A percentile compares a stretch with the other conserved stretches of the same genome.
Conservation (phyloP, 92 coral and sea anemone genomes). For the Actinernus sp. region DNA sequence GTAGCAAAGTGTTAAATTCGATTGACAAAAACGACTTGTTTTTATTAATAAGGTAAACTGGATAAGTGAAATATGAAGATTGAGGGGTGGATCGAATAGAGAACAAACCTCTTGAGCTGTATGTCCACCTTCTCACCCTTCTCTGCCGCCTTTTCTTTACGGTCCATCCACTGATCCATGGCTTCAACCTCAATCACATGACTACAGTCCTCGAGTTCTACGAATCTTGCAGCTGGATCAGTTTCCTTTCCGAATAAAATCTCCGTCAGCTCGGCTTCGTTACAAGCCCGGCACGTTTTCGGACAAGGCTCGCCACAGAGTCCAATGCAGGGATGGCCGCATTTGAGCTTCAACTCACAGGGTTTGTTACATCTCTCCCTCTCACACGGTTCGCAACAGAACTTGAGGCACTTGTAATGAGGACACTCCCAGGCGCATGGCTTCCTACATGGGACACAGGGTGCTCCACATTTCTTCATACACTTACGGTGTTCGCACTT, state of each 20-base stretch:
- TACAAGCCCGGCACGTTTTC: constrained; percentile 84
- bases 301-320: constrained; percentile 97
- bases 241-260: constrained; percentile 89
- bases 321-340: constrained; percentile 91
- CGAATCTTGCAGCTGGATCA: constrained; percentile 81
- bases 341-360: constrained; percentile 49
- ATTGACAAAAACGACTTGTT: too few species aligned
- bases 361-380: constrained; percentile 77
- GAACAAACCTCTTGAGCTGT: constrained; percentile 70
- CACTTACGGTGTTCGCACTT: constrained; percentile 90
- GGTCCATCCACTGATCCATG: constrained; percentile 88
- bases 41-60: too few species aligned
- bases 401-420: constrained; percentile 65
- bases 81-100: too few species aligned
- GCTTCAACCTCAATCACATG: constrained; percentile 86
- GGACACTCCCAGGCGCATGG: constrained; percentile 78
- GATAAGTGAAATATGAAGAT: too few species aligned
- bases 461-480: constrained; percentile 76
- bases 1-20: too few species aligned
- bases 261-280: constrained; percentile 88
- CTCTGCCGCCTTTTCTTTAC: constrained; percentile 18
- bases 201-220: constrained; percentile 89
- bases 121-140: constrained; percentile 46
- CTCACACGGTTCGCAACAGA: constrained; percentile 82
- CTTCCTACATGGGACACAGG: constrained; percentile 79